Conservation (phyloP, 2,113 vertebrate species). For the Oreochromis aureus region DNA sequence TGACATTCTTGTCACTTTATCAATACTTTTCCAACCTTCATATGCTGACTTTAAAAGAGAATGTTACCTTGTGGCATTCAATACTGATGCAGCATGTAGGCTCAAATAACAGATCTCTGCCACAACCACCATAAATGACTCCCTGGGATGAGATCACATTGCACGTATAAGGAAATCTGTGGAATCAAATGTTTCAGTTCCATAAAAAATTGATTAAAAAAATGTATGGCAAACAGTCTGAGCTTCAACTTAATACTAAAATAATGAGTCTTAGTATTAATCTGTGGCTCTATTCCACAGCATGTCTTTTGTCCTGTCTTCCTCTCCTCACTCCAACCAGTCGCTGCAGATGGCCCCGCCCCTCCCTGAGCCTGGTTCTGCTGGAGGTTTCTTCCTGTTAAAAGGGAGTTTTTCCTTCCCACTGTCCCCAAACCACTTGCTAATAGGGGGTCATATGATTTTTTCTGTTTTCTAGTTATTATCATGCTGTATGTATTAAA, state of each 20-base stretch:
- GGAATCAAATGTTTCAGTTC: neutral
- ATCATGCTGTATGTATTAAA: neutral
- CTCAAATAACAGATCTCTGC: neutral
- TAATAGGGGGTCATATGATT: neutral
- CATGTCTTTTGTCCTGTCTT: no score
- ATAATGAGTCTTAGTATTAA: neutral
- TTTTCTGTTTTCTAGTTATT: neutral
- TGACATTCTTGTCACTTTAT: neutral
- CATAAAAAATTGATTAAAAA: no score
- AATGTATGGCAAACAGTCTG: no score
- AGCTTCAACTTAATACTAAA: no score
- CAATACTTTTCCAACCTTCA: neutral
- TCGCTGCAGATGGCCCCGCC: rapidly evolving
- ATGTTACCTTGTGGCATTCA: neutral
- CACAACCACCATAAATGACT: neutral
- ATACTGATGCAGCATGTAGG: neutral
- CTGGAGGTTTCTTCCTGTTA: neutral
- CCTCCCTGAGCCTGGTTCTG: neutral
- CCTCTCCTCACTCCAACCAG: neutral
- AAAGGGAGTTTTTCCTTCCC: neutral
- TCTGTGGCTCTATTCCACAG: no score
- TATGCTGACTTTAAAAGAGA: neutral
- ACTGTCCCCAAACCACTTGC: neutral
- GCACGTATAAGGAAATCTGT: neutral
- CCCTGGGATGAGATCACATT: neutral